phyloP scores from a whole-genome alignment of 2,113 vertebrate genomes.

The Pelobates fuscus region DNA sequence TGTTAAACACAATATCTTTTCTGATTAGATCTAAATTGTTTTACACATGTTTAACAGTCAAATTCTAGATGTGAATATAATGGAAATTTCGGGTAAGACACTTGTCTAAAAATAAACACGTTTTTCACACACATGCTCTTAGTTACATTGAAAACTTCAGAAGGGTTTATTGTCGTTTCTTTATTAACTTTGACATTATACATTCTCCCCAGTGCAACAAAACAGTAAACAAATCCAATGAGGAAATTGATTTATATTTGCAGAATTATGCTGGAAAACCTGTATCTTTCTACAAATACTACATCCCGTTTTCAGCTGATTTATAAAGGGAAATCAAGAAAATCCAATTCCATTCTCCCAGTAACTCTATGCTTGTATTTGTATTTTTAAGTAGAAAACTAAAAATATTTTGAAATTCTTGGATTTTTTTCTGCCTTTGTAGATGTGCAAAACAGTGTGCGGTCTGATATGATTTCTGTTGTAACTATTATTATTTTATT shows the following conservation, averaged over 20 bases:
- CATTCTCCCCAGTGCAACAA: slow-evolving; percentile 10
- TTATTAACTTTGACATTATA: slow-evolving; percentile 58
- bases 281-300: no score
- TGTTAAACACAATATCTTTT: not conserved
- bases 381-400: not conserved
- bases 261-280: no score
- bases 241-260: no score
- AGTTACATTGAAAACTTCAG: slow-evolving; percentile 65
- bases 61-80: slow-evolving; percentile 68
- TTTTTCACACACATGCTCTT: slow-evolving; percentile 65
- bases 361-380: not conserved
- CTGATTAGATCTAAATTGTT: slow-evolving; percentile 57
- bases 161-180: slow-evolving; percentile 57
- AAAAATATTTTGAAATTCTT: not conserved
- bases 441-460: not conserved
- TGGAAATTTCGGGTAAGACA: slow-evolving; percentile 71
- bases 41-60: slow-evolving; percentile 68
- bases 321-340: no score
- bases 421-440: not conserved
- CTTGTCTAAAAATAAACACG: slow-evolving; percentile 75
- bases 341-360: no score
- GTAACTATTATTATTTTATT: not conserved
- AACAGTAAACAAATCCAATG: no score
- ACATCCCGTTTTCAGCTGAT: no score
- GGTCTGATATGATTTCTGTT: not conserved